Conservation (phyloP, 2,113 vertebrate genomes). For the Cyanistes caeruleus region DNA sequence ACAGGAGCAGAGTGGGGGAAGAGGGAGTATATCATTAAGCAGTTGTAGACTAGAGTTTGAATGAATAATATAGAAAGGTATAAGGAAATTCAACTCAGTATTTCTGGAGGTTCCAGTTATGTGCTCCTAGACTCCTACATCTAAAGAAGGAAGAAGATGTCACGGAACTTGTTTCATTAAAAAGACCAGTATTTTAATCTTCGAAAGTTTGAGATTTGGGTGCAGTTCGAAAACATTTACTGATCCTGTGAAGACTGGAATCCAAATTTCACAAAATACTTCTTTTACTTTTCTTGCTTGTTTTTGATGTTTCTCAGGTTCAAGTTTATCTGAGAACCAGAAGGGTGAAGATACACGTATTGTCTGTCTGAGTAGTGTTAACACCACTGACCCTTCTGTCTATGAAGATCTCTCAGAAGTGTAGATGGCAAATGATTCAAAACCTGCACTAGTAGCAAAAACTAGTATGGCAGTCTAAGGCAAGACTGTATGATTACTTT, state of each 20-base stretch:
- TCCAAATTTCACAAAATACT: background rate
- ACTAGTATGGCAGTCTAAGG: background rate
- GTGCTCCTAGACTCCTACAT: background rate
- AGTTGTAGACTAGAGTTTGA: background rate
- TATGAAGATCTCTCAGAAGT: background rate
- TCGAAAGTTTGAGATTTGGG: background rate
- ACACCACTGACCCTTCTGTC: background rate
- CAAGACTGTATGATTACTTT: background rate
- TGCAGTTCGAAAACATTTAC: background rate
- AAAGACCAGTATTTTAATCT: background rate
- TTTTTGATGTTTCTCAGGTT: background rate
- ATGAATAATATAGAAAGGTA: background rate
- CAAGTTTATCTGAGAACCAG: background rate
- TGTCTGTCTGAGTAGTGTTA: background rate
- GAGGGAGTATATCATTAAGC: background rate
- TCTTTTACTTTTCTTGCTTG: background rate
- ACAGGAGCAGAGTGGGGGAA: background rate
- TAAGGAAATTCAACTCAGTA: background rate
- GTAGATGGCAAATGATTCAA: background rate
- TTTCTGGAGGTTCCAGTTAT: background rate
- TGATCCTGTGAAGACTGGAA: background rate
- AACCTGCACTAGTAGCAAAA: background rate
- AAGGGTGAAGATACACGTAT: background rate
- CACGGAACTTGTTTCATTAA: background rate
- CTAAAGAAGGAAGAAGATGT: background rate